phyloP scores from a whole-genome alignment of 2,797 vertebrate species.

The Sebastes variabilis region DNA sequence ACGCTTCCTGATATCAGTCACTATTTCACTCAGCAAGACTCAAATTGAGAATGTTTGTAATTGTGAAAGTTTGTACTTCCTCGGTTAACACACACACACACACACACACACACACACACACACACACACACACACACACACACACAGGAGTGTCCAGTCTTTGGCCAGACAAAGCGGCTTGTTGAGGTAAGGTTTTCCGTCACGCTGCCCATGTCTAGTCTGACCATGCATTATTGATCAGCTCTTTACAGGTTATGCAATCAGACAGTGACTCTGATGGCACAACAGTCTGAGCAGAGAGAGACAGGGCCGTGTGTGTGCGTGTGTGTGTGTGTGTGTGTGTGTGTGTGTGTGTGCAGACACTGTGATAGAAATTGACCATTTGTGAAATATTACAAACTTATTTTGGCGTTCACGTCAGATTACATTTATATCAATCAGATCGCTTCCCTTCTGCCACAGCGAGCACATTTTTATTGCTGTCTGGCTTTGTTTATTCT shows the following conservation, averaged over 20 bases:
- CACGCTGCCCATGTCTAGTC: slow-evolving; percentile 60
- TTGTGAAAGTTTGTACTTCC: neutral
- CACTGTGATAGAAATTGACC: neutral
- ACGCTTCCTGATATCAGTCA: neutral
- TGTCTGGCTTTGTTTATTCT: slow-evolving; percentile 17
- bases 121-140: neutral
- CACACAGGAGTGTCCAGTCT: slow-evolving; percentile 30
- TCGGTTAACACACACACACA: neutral
- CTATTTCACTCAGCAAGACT: slow-evolving; percentile 1
- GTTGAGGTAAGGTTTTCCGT: slow-evolving; percentile 75
- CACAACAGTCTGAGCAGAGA: slow-evolving; percentile 26
- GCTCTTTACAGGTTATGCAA: slow-evolving; percentile 71
- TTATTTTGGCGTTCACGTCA: neutral
- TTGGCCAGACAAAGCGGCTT: slow-evolving; percentile 37
- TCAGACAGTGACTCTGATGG: slow-evolving; percentile 46
- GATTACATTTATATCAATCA: slow-evolving; percentile 5
- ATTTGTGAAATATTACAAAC: slow-evolving; percentile 3
- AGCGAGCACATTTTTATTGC: neutral
- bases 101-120: neutral
- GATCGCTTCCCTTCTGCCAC: neutral
- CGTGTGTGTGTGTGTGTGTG: neutral
- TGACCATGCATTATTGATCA: slow-evolving; percentile 77
- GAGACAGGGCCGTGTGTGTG: neutral
- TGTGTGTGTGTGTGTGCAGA: neutral
- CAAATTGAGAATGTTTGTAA: neutral